phyloP scores from a whole-genome alignment of 2,797 vertebrate genomes.

The Darevskia nairensis region DNA sequence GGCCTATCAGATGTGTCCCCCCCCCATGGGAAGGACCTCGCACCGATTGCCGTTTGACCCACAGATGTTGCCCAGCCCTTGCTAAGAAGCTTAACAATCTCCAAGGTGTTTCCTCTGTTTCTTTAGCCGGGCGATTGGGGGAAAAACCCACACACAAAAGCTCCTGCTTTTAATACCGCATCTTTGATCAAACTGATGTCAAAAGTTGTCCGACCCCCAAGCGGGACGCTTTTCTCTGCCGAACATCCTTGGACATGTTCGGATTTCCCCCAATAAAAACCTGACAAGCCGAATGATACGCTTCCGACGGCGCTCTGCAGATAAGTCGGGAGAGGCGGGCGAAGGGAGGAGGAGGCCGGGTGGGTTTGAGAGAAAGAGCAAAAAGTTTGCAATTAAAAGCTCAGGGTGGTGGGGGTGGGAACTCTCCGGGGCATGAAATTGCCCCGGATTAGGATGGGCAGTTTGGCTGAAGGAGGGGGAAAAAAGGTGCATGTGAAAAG shows the following conservation, averaged over 20 bases:
- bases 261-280: constrained; percentile 9
- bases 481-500: background rate
- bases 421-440: constrained; percentile 12
- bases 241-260: background rate
- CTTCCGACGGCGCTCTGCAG: background rate
- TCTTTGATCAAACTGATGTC: constrained; percentile 44
- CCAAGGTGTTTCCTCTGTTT: background rate
- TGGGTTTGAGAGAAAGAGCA: no score
- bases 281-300: constrained; percentile 35
- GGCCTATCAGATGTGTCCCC: background rate
- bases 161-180: background rate
- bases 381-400: constrained; percentile 30
- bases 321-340: background rate
- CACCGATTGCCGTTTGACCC: constrained; percentile 1
- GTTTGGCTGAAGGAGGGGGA: background rate
- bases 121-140: no score
- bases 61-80: background rate
- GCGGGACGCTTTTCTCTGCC: background rate
- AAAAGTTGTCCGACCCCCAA: constrained; percentile 33
- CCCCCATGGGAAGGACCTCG: background rate
- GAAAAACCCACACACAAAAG: no score
- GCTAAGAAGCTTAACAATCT: constrained; percentile 31
- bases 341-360: no score
- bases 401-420: background rate
- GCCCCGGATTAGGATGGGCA: constrained; percentile 8